Percentiles rank a stretch among this genome's conserved stretches.
phyloP scores from a whole-genome alignment of 2,113 vertebrate species.

The Arothron firmamentum region DNA sequence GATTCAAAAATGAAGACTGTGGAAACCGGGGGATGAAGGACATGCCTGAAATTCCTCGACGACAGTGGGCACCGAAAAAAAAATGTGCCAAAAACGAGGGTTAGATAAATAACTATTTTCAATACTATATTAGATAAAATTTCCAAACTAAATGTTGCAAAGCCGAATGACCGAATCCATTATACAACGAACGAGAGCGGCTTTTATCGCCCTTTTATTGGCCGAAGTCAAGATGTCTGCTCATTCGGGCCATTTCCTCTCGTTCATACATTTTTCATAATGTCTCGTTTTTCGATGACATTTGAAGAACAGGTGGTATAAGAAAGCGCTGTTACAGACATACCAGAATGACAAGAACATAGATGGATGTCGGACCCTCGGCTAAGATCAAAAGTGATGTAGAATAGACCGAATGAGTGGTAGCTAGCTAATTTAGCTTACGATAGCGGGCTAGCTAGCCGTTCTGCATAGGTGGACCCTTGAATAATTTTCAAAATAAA shows the following conservation, averaged over 20 bases:
- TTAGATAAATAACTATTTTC: too few species aligned
- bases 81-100: neutral
- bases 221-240: constrained; percentile 72
- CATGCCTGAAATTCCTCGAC: constrained; percentile 44
- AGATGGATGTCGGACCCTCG: constrained; percentile 53
- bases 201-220: constrained; percentile 49
- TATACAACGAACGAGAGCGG: constrained; percentile 8
- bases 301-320: fast-evolving
- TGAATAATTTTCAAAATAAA: constrained; percentile 1
- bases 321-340: neutral
- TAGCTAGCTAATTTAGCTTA: constrained; percentile 57
- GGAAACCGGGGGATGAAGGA: constrained; percentile 43
- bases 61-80: constrained; percentile 11
- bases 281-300: neutral
- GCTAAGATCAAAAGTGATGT: constrained; percentile 47
- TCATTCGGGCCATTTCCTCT: constrained; percentile 50
- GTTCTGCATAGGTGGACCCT: neutral
- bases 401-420: constrained; percentile 36
- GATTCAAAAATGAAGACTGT: constrained; percentile 41
- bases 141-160: too few species aligned
- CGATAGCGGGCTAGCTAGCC: constrained; percentile 37
- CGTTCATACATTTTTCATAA: constrained; percentile 41
- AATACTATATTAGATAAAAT: too few species aligned
- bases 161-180: constrained; percentile 22
- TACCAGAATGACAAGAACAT: neutral